Percentiles rank a stretch among this genome's conserved stretches.
Evolutionary conservation across 2,888 invertebrate species (phyloP).

Genomic region (Apamea monoglypha): DNA sequence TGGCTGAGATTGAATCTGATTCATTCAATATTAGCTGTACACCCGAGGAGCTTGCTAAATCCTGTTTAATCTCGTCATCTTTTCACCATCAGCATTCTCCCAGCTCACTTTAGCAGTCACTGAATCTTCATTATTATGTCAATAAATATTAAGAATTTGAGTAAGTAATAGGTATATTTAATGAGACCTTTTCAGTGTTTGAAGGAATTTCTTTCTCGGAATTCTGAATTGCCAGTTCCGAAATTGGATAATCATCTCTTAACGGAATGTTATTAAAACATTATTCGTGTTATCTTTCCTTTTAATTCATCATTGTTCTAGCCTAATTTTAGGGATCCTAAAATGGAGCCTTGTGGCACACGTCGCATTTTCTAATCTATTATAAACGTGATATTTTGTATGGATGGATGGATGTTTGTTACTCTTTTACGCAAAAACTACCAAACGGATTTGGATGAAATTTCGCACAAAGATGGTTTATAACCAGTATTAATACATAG

Average conservation of each 20-base stretch:
- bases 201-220: neutral
- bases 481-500: no score
- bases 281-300: neutral
- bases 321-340: neutral
- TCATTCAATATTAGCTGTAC: conserved; percentile 25
- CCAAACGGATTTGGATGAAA: no score
- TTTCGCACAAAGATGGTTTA: no score
- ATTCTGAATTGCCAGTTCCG: neutral
- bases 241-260: neutral
- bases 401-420: no score
- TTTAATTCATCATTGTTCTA: neutral
- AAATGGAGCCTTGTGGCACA: neutral
- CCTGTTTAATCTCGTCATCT: conserved; percentile 13
- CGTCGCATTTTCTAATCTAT: neutral
- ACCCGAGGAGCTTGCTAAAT: neutral
- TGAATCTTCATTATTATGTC: neutral
- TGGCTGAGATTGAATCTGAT: conserved; percentile 36
- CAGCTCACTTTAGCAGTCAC: conserved; percentile 18
- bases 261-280: neutral
- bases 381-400: no score
- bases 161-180: neutral
- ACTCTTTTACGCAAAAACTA: no score
- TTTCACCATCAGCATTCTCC: conserved; percentile 22
- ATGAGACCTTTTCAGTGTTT: neutral
- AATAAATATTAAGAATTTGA: conserved; percentile 34